Percentiles rank a stretch among this genome's conserved stretches.
These are phyloP conservation scores for Formica aserva DNA, from an alignment of 2,888 invertebrate genomes.

Conservation along the genomic window DNA sequence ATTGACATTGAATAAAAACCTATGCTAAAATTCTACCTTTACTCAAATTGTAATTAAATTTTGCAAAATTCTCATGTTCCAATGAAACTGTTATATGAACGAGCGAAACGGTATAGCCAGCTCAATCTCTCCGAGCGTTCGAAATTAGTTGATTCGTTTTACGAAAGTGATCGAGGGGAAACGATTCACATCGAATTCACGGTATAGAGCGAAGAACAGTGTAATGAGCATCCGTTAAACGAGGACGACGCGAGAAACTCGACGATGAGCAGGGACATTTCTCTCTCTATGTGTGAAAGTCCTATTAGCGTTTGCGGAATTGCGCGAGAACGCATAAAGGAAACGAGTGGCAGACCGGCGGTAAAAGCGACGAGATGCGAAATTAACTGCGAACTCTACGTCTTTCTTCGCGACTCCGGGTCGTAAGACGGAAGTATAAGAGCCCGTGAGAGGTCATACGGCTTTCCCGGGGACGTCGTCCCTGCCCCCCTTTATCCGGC, in stretches of 20 bases:
- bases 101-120: neutral
- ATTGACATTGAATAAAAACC: neutral
- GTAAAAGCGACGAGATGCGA: slow-evolving; percentile 74
- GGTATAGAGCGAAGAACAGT: neutral
- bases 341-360: slow-evolving; percentile 50
- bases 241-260: slow-evolving; percentile 9
- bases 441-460: slow-evolving; percentile 56
- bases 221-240: slow-evolving; percentile 26
- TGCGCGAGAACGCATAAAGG: slow-evolving; percentile 1
- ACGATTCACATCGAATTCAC: neutral
- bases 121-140: neutral
- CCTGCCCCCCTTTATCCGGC: neutral
- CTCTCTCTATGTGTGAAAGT: neutral
- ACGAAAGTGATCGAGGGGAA: slow-evolving; percentile 7
- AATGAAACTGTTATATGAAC: neutral
- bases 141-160: slow-evolving; percentile 8
- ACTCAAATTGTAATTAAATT: slow-evolving; percentile 14
- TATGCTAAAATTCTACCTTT: neutral
- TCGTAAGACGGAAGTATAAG: slow-evolving; percentile 63
- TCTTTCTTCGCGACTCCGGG: slow-evolving; percentile 37
- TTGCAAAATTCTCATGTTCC: neutral
- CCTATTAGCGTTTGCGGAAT: slow-evolving; percentile 42
- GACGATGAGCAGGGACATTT: slow-evolving; percentile 19
- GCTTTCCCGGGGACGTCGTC: slow-evolving; percentile 27
- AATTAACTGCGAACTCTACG: slow-evolving; percentile 71